Evolutionary conservation across 2,888 invertebrate genomes (phyloP), one percentile per base, ranked within the genome.

Genomic region (Polietes domitor): DNA sequence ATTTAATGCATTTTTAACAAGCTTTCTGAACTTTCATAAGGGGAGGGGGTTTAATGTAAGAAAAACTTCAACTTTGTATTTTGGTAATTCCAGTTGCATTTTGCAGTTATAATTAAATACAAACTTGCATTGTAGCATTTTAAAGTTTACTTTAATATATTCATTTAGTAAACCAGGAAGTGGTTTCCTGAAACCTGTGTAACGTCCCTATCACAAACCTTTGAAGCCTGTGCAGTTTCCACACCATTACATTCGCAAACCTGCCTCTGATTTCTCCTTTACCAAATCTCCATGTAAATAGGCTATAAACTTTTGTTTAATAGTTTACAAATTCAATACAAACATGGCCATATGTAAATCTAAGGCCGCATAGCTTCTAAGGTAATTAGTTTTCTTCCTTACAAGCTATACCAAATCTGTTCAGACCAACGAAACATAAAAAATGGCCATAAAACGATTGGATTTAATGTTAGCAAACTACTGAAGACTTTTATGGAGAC

Each of bases 1-100:
- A 84, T 78, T 75, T 65, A 81, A 84, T 78, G 50, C 65, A 84
- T 75, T 83, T 75, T 77, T 78, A 76, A 78, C 77, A 80, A 75
- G 74, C 55, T 80, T 80, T 74, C 37, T 77, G 41, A 75, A 78
- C n/a, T 37, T 37, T 37, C 37, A 7, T 37, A 12, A 12, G 6
- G 37, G 37, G 37, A 12, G 37, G 6, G 37, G 37, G 37, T 37
- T 37, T 37, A 32, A 32, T 32, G 32, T 32, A 5, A 5, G 7
- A 32, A 32, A 32, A 32, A 32, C 3, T 32, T 32, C 7, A 32
- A 32, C 7, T 32, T 32, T 32, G 32, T 32, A 32, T n/a, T n/a
- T n/a, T n/a, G n/a, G n/a, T n/a, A n/a, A n/a, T n/a, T n/a, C n/a
- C n/a, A n/a, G n/a, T n/a, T n/a, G n/a, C n/a, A n/a, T n/a, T n/a